These are phyloP conservation scores for Micrastur ruficollis DNA, from an alignment of 2,797 vertebrate genomes.

Conservation along the genomic window DNA sequence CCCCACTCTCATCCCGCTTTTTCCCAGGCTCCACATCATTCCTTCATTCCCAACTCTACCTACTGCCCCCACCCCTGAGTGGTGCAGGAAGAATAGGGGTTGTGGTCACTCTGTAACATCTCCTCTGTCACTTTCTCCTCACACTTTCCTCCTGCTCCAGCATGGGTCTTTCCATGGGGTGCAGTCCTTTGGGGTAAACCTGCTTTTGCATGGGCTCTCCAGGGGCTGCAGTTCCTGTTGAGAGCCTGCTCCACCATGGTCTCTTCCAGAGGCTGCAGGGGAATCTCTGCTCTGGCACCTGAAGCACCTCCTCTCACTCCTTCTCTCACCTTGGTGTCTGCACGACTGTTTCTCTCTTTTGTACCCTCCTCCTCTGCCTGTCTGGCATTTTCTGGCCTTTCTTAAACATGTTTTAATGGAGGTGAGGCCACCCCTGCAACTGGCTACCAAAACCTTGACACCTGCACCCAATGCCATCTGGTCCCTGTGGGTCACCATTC, in stretches of 20 bases:
- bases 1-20: neutral
- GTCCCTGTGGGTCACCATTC: neutral
- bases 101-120: neutral
- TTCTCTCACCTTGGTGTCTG: neutral
- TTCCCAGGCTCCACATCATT: neutral
- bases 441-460: neutral
- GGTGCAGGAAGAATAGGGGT: neutral
- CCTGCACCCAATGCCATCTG: neutral
- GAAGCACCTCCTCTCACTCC: neutral
- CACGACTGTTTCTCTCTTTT: neutral
- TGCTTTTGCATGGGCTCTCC: neutral
- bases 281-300: neutral
- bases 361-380: neutral
- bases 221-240: neutral
- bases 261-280: neutral
- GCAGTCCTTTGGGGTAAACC: neutral
- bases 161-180: neutral
- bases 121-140: neutral
- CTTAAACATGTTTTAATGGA: neutral
- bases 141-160: neutral
- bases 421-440: neutral
- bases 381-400: neutral
- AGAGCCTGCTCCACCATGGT: neutral
- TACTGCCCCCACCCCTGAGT: neutral
- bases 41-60: neutral